Conservation (phyloP, 2,113 vertebrate genomes). For the Mesoclemmys tuberculata region DNA sequence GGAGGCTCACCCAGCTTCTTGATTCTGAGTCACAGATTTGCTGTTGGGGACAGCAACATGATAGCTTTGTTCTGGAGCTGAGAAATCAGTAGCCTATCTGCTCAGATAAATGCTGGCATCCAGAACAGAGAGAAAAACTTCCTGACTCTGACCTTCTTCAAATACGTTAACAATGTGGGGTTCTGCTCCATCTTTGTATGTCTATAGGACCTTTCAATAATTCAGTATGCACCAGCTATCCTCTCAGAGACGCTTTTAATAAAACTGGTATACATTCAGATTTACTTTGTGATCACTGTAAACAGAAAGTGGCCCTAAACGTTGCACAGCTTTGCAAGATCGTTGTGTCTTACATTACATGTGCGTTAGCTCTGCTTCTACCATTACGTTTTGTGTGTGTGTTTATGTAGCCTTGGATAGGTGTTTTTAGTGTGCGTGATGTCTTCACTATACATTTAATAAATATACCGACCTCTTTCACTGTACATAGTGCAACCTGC, state of each 20-base stretch:
- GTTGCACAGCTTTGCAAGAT: neutral
- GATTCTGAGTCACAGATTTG: neutral
- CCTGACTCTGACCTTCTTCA: neutral
- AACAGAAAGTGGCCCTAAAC: neutral
- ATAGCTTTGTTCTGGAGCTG: neutral
- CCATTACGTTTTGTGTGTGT: too few relatives aligned
- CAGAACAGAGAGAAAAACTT: neutral
- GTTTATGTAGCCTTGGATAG: neutral
- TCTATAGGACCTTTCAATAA: neutral
- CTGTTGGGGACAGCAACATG: neutral
- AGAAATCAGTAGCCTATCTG: fast-evolving
- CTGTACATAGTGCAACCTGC: neutral
- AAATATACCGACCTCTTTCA: neutral
- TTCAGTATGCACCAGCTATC: neutral
- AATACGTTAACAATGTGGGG: neutral
- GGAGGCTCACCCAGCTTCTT: neutral
- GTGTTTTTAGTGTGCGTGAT: neutral
- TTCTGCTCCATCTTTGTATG: neutral
- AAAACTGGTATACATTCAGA: neutral
- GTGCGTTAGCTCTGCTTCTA: neutral
- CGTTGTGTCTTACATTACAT: neutral
- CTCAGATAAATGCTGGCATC: neutral
- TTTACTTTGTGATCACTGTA: fast-evolving
- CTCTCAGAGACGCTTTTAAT: neutral
- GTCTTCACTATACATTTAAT: neutral